Conservation (phyloP, 2,113 vertebrate species). For the Pedetes capensis region DNA sequence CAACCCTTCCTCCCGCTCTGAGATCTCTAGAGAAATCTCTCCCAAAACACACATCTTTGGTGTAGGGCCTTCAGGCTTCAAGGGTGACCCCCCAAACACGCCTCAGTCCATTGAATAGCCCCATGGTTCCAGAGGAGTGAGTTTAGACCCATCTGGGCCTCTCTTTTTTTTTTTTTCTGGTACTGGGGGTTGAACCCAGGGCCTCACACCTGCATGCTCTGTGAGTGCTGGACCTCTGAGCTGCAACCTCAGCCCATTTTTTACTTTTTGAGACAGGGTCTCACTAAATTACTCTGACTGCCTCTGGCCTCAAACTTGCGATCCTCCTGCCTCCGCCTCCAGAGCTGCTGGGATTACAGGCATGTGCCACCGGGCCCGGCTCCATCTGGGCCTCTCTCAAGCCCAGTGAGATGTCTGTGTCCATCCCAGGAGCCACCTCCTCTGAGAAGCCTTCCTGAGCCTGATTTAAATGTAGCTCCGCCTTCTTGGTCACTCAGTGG, state of each 20-base stretch:
- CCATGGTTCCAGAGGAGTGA: neutral
- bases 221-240: no score
- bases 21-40: neutral
- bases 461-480: neutral
- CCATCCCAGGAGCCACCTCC: neutral
- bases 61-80: neutral
- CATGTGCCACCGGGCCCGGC: no score
- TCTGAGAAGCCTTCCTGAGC: neutral
- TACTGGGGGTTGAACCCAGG: no score
- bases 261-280: no score
- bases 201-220: no score
- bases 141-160: neutral
- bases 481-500: neutral
- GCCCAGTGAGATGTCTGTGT: neutral
- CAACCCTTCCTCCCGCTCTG: neutral
- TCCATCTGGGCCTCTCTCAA: neutral
- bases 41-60: neutral
- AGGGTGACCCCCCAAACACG: neutral
- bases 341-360: no score
- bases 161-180: no score
- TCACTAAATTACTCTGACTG: no score
- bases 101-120: neutral
- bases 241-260: no score
- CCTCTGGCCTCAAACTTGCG: no score
- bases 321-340: no score